Evolutionary conservation across 2,888 invertebrate species (phyloP).

Genomic region (Napeogenes sylphis): DNA sequence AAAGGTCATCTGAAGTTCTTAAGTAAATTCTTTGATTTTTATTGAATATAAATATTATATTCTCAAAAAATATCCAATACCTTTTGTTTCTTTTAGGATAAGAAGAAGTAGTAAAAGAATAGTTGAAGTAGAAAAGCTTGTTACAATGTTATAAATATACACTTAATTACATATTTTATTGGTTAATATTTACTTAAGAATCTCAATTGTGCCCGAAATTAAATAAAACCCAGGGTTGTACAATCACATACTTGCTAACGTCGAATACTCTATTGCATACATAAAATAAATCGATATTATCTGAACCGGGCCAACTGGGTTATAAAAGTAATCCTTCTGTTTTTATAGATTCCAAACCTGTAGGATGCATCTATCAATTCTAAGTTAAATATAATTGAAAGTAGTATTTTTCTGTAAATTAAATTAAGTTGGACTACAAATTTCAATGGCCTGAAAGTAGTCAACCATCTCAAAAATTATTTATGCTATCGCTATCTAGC

Average conservation of each 20-base stretch:
- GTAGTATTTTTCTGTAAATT: background rate
- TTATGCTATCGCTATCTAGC: too few species aligned
- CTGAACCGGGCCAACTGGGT: constrained; percentile 69
- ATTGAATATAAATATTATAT: background rate
- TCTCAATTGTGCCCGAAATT: constrained; percentile 22
- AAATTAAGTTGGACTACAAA: too few species aligned
- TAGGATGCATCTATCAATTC: constrained; percentile 42
- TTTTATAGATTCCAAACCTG: constrained; percentile 72
- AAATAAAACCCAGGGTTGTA: constrained; percentile 50
- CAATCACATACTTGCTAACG: constrained; percentile 71
- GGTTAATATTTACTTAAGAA: too few species aligned
- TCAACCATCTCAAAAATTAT: too few species aligned
- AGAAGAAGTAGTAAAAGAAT: too few species aligned
- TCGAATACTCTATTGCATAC: constrained; percentile 73
- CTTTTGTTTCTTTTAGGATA: too few species aligned
- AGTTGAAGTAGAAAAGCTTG: too few species aligned
- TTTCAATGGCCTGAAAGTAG: too few species aligned
- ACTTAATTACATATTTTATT: too few species aligned
- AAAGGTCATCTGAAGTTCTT: constrained; percentile 18
- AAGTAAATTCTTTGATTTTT: background rate
- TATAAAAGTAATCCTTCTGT: constrained; percentile 75
- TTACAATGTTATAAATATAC: too few species aligned
- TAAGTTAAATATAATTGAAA: constrained; percentile 4
- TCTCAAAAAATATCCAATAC: too few species aligned
- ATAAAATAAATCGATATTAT: constrained; percentile 76